These are phyloP conservation scores for Luperina nickerlii DNA, from an alignment of 2,888 invertebrate species.

Conservation along the genomic window DNA sequence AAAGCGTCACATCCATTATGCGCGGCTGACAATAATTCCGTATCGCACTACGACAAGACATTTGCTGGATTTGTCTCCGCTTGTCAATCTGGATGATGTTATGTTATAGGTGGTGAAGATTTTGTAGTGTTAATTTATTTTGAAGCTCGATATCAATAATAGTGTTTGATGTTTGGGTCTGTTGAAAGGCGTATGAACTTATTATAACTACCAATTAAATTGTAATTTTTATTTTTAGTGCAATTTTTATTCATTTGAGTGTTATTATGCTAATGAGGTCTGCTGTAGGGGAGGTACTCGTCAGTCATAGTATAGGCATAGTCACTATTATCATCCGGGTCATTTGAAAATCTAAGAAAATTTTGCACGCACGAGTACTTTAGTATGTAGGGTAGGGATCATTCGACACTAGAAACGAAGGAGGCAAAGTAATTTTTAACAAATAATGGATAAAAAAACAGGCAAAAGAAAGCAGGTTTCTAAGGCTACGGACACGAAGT, in stretches of 20 bases:
- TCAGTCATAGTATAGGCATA: no score
- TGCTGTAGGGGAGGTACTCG: no score
- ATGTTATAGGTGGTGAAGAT: constrained; percentile 58
- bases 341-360: no score
- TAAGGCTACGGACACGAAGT: no score
- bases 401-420: no score
- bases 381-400: no score
- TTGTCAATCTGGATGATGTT: constrained; percentile 72
- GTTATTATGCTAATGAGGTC: background rate
- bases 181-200: background rate
- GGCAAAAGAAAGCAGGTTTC: no score
- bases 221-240: background rate
- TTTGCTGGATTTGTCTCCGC: constrained; percentile 83
- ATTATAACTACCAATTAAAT: background rate
- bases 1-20: constrained; percentile 78
- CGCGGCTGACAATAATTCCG: constrained; percentile 83
- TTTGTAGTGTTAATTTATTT: background rate
- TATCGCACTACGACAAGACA: constrained; percentile 75
- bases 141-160: background rate
- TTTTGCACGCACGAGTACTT: no score
- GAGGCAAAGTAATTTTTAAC: no score
- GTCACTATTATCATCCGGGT: no score
- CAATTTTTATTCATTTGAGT: background rate
- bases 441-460: no score
- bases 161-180: no score